Evolutionary conservation across 2,888 invertebrate genomes (phyloP), one percentile per base, ranked within the genome.

Genomic region (Eupeodes luniger): DNA sequence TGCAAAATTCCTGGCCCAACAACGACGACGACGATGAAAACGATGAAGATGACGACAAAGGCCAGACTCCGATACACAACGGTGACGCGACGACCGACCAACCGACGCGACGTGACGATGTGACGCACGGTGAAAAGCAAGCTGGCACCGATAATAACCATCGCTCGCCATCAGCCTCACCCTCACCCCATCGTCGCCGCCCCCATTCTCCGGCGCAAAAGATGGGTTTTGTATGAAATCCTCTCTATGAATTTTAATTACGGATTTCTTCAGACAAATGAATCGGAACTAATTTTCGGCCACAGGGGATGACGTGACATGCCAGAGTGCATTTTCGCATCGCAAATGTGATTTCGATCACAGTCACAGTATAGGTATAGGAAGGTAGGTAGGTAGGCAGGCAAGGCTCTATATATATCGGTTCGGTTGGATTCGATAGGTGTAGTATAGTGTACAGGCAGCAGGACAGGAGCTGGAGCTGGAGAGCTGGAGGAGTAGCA

Each of bases 241-340:
- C 69, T 79, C 86, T 86, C 86, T 86, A 75, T 76, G 83, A 72
- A 86, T 78, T 82, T 86, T 86, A 86, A 86, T 86, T 82, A 86
- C 78, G 75, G 75, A 86, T 86, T 86, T 82, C 86, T 86, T 86
- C 75, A 75, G 82, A 86, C 86, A 86, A 86, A 86, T 86, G 86
- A 86, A 86, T 82, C 75, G 86, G 79, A 86, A 86, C 86, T 86
- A 86, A 86, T 86, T 86, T 86, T 86, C 74, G 72, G 81, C 53
- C 72, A 53, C 77, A 51, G 59, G 64, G 82, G 70, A 62, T 74
- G 77, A 69, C 69, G 36, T 51, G 55, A 47, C 59, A 74, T 55
- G 70, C 57, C 53, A 51, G 49, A 47, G 69, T 47, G 57, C 64
- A 72, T 51, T 66, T 70, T 77, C 66, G 44, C 40, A 70, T 55